Evolutionary conservation across 1,140 invertebrate genomes (phyloP).

Genomic region (Drosophila neocordata): DNA sequence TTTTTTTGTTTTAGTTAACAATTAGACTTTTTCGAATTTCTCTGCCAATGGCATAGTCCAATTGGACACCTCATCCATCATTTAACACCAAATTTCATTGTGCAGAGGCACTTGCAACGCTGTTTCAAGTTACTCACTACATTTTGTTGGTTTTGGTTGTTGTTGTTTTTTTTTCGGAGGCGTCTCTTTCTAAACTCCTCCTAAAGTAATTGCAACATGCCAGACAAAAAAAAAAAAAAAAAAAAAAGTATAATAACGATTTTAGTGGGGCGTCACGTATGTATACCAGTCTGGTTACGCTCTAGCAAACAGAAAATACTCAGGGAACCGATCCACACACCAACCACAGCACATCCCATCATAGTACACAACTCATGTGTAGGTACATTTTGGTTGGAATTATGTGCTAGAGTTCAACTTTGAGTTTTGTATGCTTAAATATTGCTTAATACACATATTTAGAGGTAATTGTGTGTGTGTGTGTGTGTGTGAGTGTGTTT

Average conservation of each 20-base stretch:
- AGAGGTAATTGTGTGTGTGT: background rate
- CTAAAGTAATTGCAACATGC: slow-evolving; percentile 57
- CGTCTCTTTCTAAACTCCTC: slow-evolving; percentile 31
- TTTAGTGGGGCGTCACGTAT: slow-evolving; percentile 54
- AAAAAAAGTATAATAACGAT: slow-evolving; percentile 41
- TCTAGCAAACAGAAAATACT: slow-evolving; percentile 65
- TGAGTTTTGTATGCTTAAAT: slow-evolving; percentile 21
- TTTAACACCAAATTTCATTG: slow-evolving; percentile 34
- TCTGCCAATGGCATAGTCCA: slow-evolving; percentile 39
- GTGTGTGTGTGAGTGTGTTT: background rate
- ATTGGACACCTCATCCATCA: slow-evolving; percentile 53
- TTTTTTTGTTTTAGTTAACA: background rate
- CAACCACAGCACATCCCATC: background rate
- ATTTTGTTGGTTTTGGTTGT: background rate
- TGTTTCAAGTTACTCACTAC: slow-evolving; percentile 28
- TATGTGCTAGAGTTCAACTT: slow-evolving; percentile 46
- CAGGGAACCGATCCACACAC: slow-evolving; percentile 39
- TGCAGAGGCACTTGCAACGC: slow-evolving; percentile 6
- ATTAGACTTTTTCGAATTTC: background rate
- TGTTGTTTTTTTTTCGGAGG: slow-evolving; percentile 9
- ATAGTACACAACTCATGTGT: background rate
- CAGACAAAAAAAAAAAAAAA: slow-evolving; percentile 45
- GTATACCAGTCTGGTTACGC: slow-evolving; percentile 71
- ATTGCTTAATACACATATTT: slow-evolving; percentile 25
- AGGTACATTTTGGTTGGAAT: slow-evolving; percentile 24